phyloP scores from a whole-genome alignment of 1,140 invertebrate genomes.

The Atta cephalotes region DNA sequence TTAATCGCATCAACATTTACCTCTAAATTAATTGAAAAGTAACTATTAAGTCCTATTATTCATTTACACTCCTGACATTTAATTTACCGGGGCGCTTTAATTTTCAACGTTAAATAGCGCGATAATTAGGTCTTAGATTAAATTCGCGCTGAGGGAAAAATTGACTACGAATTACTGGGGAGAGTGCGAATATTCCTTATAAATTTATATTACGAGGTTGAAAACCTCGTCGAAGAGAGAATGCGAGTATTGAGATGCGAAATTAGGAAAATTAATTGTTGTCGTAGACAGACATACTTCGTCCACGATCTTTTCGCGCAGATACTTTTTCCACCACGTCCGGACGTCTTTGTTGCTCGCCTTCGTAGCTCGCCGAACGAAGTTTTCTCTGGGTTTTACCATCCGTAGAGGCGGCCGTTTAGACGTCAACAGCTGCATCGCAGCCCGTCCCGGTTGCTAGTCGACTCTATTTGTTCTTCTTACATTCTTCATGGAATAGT shows the following conservation, averaged over 20 bases:
- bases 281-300: not conserved
- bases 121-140: constrained; percentile 58
- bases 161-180: constrained; percentile 44
- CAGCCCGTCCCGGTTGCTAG: constrained; percentile 74
- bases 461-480: constrained; percentile 81
- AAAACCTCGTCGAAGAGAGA: not conserved
- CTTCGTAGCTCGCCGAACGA: not conserved
- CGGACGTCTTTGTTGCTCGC: constrained; percentile 18
- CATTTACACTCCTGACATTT: constrained; percentile 48
- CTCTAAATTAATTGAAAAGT: constrained; percentile 48
- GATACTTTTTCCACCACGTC: constrained; percentile 19
- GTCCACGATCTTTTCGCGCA: not conserved
- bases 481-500: constrained; percentile 81
- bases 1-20: constrained; percentile 28
- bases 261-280: constrained; percentile 52
- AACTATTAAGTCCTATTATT: constrained; percentile 37
- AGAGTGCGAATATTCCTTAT: constrained; percentile 18
- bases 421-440: constrained; percentile 80
- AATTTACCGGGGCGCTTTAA: constrained; percentile 56
- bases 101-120: constrained; percentile 59
- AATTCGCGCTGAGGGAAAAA: constrained; percentile 41
- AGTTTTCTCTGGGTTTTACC: constrained; percentile 45
- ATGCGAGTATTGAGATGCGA: not conserved
- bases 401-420: constrained; percentile 72
- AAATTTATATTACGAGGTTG: constrained; percentile 24